phyloP scores from a whole-genome alignment of 2,888 invertebrate genomes.

The Aproaerema taeniolella region DNA sequence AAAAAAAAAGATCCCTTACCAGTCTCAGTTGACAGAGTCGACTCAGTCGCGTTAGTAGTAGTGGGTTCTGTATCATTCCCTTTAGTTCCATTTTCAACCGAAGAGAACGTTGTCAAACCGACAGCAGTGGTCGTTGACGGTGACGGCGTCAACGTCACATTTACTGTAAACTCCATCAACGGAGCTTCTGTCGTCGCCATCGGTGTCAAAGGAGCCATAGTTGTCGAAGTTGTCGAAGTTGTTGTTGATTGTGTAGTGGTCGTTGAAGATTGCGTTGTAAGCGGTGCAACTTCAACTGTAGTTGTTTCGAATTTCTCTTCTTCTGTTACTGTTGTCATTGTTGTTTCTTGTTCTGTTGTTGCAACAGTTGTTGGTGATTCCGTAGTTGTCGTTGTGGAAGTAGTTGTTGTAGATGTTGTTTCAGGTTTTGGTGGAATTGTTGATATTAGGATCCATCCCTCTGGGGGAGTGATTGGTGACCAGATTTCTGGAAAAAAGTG shows the following conservation, averaged over 20 bases:
- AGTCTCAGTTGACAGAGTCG: conserved; percentile 18
- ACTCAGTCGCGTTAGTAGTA: conserved; percentile 31
- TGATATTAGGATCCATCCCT: conserved; percentile 80
- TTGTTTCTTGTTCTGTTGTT: conserved; percentile 26
- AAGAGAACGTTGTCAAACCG: conserved; percentile 35
- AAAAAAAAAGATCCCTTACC: conserved; percentile 22
- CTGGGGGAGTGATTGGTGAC: conserved; percentile 81
- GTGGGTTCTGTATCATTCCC: conserved; percentile 19
- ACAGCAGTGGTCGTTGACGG: conserved; percentile 34
- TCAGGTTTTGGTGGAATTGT: conserved; percentile 55
- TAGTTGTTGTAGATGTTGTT: conserved; percentile 30
- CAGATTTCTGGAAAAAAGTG: conserved; percentile 71
- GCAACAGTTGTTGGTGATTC: conserved; percentile 24
- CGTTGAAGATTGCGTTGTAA: conserved; percentile 13
- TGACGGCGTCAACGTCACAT: conserved; percentile 53
- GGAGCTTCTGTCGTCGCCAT: conserved; percentile 19
- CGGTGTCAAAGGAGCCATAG: conserved; percentile 13
- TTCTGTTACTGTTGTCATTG: conserved; percentile 17
- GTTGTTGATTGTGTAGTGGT: conserved; percentile 13
- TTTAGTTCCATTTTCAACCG: conserved; percentile 18
- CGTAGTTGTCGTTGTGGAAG: conserved; percentile 27
- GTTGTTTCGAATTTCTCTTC: conserved; percentile 37
- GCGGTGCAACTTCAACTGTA: conserved; percentile 25
- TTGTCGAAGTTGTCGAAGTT: conserved; percentile 14
- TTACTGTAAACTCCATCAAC: conserved; percentile 51